Percentiles rank a stretch among this genome's conserved stretches.
Conservation (phyloP, 2,797 vertebrate species). For the Acipenser oxyrinchus region DNA sequence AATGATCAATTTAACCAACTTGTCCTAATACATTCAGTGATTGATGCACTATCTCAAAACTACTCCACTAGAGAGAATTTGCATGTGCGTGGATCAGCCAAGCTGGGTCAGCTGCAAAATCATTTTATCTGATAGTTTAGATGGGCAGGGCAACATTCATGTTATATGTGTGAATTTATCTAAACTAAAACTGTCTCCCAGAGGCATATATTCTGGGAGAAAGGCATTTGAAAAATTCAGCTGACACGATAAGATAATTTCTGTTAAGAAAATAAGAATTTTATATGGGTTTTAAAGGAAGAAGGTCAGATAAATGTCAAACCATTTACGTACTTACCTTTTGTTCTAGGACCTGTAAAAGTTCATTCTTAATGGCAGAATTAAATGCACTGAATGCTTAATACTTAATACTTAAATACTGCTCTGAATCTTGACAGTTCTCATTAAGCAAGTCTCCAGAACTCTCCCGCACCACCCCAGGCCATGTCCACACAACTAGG, state of each 20-base stretch:
- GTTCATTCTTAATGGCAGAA: not conserved
- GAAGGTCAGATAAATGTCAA: not conserved
- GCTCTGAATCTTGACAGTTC: not conserved
- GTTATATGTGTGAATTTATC: too few species aligned
- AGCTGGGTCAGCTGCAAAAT: too few species aligned
- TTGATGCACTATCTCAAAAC: too few species aligned
- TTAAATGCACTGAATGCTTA: not conserved
- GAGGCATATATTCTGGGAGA: not conserved
- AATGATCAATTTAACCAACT: too few species aligned
- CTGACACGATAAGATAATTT: not conserved
- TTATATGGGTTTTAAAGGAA: not conserved
- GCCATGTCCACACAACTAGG: slow-evolving; percentile 23
- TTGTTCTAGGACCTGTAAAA: not conserved
- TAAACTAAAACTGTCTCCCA: not conserved
- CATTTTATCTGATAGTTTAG: too few species aligned
- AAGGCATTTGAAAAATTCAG: not conserved
- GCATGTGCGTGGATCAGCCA: too few species aligned
- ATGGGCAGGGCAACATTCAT: too few species aligned
- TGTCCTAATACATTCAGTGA: too few species aligned
- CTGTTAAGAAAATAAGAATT: not conserved
- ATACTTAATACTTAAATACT: not conserved
- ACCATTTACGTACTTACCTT: not conserved
- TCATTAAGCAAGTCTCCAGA: not conserved
- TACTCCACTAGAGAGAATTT: too few species aligned
- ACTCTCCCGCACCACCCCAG: slow-evolving; percentile 1